phyloP scores from a whole-genome alignment of 2,797 vertebrate genomes.

The Danio jaintianensis region DNA sequence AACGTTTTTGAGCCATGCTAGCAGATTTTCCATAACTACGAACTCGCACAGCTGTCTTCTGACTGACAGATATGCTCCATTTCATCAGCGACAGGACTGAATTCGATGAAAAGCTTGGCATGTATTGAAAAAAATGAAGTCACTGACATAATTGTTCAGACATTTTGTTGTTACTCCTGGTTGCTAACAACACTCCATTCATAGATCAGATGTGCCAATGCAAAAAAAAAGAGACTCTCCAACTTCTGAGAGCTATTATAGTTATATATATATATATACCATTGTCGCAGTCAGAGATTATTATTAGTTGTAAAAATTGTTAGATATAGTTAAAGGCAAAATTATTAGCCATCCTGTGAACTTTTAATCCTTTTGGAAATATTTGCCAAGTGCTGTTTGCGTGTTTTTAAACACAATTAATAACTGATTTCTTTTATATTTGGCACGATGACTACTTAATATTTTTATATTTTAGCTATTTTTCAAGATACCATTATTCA shows the following conservation, averaged over 20 bases:
- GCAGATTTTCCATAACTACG: conserved; percentile 42
- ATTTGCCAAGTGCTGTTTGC: too few relatives aligned
- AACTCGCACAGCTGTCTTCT: conserved; percentile 44
- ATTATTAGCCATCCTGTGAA: too few relatives aligned
- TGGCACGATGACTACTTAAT: too few relatives aligned
- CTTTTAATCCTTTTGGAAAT: too few relatives aligned
- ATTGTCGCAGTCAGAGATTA: neutral
- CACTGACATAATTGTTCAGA: conserved; percentile 54
- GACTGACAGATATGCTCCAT: conserved; percentile 37
- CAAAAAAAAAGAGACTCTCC: conserved; percentile 20
- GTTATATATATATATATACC: neutral
- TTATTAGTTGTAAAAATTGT: too few relatives aligned
- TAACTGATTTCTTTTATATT: too few relatives aligned
- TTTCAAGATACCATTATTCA: too few relatives aligned
- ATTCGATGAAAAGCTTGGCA: conserved; percentile 39
- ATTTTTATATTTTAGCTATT: too few relatives aligned
- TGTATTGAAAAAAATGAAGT: conserved; percentile 54
- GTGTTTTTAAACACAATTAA: too few relatives aligned
- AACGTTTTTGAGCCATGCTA: conserved; percentile 11
- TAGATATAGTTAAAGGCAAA: too few relatives aligned
- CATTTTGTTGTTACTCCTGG: conserved; percentile 55
- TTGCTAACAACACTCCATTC: conserved; percentile 62
- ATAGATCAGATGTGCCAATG: conserved; percentile 15
- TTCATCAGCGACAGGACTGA: conserved; percentile 44
- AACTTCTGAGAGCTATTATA: neutral